Conservation (phyloP, 2,113 vertebrate genomes). For the Toxostoma redivivum region DNA sequence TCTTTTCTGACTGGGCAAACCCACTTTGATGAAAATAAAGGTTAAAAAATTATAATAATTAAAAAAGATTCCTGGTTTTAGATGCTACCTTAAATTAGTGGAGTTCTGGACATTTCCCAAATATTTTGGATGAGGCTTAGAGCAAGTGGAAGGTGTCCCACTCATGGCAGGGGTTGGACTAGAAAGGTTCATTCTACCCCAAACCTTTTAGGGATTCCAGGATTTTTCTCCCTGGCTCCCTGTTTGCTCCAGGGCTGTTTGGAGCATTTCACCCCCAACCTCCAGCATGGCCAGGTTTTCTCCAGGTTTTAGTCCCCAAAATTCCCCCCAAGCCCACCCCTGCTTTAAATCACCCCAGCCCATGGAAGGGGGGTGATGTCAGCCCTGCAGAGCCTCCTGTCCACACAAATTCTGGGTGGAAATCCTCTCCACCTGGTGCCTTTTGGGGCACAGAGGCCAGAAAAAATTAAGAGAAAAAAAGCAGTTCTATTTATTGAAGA, state of each 20-base stretch:
- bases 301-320: not conserved
- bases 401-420: not conserved
- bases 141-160: not conserved
- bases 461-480: not conserved
- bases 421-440: not conserved
- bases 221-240: not conserved
- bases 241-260: not conserved
- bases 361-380: not conserved
- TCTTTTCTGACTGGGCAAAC: not conserved
- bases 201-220: not conserved
- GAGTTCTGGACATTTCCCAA: not conserved
- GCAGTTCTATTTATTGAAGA: not conserved
- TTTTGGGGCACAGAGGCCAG: rapidly evolving
- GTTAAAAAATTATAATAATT: not conserved
- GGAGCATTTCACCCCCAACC: rapidly evolving
- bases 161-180: not conserved
- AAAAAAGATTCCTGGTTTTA: not conserved
- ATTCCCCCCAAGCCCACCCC: not conserved
- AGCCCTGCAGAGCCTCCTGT: not conserved
- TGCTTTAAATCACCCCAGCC: not conserved
- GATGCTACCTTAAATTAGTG: not conserved
- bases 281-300: not conserved
- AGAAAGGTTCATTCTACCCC: not conserved
- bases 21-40: not conserved
- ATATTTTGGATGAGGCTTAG: not conserved